Conservation (phyloP, 2,797 vertebrate species). For the Anguilla anguilla region DNA sequence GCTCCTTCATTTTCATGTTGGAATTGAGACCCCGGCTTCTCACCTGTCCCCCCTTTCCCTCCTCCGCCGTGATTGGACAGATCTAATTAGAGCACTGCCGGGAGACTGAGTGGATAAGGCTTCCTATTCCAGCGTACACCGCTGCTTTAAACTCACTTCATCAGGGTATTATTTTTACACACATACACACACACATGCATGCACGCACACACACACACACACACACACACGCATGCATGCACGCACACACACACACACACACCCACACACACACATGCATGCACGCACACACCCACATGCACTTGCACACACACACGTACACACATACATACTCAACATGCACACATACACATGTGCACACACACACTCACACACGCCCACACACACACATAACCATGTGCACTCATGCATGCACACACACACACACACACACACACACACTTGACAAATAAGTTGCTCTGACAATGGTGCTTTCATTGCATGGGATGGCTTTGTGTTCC, state of each 20-base stretch:
- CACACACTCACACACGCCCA: not conserved
- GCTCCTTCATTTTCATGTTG: slow-evolving; percentile 62
- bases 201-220: too few species aligned
- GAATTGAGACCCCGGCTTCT: slow-evolving; percentile 67
- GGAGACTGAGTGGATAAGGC: not conserved
- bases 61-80: slow-evolving; percentile 66
- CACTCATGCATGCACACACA: not conserved
- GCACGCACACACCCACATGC: not conserved
- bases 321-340: not conserved
- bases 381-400: not conserved
- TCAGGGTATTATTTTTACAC: not conserved
- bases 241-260: not conserved
- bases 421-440: too few species aligned
- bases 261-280: not conserved
- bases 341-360: not conserved
- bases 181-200: not conserved
- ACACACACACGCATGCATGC: too few species aligned
- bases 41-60: slow-evolving; percentile 69
- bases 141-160: not conserved
- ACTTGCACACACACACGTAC: too few species aligned
- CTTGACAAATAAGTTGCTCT: not conserved
- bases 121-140: not conserved
- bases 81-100: slow-evolving; percentile 47
- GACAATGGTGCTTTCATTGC: not conserved
- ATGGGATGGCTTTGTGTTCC: not conserved